Evolutionary conservation across 2,888 invertebrate species (phyloP).

Genomic region (Scaptomyza tumidula): DNA sequence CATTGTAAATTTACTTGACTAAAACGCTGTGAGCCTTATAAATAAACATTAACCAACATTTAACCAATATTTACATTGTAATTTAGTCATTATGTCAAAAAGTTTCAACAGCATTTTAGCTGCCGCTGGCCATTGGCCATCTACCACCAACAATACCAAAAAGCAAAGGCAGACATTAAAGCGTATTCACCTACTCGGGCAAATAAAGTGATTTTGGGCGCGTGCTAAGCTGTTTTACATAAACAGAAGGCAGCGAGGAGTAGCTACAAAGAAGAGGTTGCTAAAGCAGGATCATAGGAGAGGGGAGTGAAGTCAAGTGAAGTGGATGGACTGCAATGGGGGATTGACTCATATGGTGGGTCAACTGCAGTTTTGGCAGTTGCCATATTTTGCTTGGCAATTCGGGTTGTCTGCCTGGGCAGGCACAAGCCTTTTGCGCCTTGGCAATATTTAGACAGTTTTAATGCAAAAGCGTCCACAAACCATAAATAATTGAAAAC

Average conservation of each 20-base stretch:
- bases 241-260: constrained; percentile 37
- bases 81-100: constrained; percentile 59
- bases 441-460: constrained; percentile 73
- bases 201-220: constrained; percentile 66
- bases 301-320: background rate
- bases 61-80: constrained; percentile 61
- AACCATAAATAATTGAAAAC: constrained; percentile 80
- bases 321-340: constrained; percentile 1
- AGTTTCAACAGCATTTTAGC: constrained; percentile 14
- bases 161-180: constrained; percentile 42
- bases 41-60: constrained; percentile 55
- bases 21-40: constrained; percentile 37
- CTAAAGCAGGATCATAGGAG: background rate
- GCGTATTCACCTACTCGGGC: constrained; percentile 44
- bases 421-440: constrained; percentile 32
- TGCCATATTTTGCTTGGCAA: constrained; percentile 61
- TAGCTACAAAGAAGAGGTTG: no score
- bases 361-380: constrained; percentile 53
- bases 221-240: constrained; percentile 68
- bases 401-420: constrained; percentile 54
- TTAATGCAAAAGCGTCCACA: constrained; percentile 75
- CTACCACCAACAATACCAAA: constrained; percentile 13
- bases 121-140: constrained; percentile 14
- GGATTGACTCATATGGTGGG: constrained; percentile 69
- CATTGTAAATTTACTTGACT: constrained; percentile 2